Evolutionary conservation across 1,140 invertebrate genomes (phyloP), one percentile per base, ranked within the genome.

Genomic region (Antheraea pernyi): DNA sequence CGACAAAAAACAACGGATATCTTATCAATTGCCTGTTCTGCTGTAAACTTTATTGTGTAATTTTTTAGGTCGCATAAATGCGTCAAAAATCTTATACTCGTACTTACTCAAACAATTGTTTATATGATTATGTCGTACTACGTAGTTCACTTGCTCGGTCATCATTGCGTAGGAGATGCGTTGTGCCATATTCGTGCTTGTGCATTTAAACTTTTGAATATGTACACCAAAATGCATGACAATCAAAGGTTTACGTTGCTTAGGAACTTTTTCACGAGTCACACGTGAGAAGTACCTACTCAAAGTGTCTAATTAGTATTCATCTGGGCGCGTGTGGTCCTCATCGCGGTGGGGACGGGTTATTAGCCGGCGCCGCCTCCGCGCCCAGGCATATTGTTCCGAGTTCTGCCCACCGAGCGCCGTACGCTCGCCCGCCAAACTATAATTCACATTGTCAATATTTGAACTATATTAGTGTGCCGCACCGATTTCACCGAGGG

Each of bases 311-410:
- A 90, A 92, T 92, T 91, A 90, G 88, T 92, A 92, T 92, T 92
- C 90, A 92, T 92, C 86, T 90, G 85, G 86, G 88, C 88, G 88
- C 85, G 88, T 91, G 85, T 83, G 88, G 86, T 87, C 82, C 87
- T 90, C 85, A 77, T 78, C 82, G 88, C 88, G 90, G 90, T 92
- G 90, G 90, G 90, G 90, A 92, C 90, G 89, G 88, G 90, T 92
- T 92, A 92, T 85, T 91, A 92, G 90, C 88, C 88, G 85, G 82
- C 81, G 88, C 85, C 90, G 90, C 90, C 90, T 92, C 88, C 88
- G 88, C 90, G 88, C 86, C 85, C 80, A 86, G 85, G 82, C 90
- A 92, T 92, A 92, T 87, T 92, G 90, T 92, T 85, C 85, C 85
- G 90, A 89, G 86, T 80, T 81, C 83, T 86, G 89, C 80, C 78